Base-by-base conservation (phyloP, 2,888 invertebrate genomes). In the Ornithoptera priamus region DNA sequence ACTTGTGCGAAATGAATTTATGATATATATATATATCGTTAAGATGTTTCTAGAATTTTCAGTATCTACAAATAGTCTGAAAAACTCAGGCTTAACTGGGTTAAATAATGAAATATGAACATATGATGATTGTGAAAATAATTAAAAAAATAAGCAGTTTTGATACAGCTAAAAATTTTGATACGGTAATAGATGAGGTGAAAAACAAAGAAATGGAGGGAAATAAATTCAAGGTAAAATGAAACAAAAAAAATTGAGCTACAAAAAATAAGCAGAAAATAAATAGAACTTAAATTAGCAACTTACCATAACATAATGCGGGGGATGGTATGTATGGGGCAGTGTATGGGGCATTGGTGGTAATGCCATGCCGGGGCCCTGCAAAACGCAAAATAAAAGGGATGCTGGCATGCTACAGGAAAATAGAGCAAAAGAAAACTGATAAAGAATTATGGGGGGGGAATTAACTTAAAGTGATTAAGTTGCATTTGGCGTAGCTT, bases 241-340 rank as follows among this genome's bases (percentile, higher is more conserved):
- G 5, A 30, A 30, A 30, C 3, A 30, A 39, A 17, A 17, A 15
- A n/a, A 60, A 42, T 24, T 30, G 36, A 56, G 57, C 36, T 39
- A 18, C 56, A 42, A 58, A 69, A 72, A 74, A 74, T 73, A 76
- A 77, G 73, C 71, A 65, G 73, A 76, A 76, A 72, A 39, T 67
- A 72, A 71, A 68, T 73, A 78, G 73, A 76, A 74, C 68, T 75
- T 75, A 78, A 77, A 74, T 73, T 74, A 80, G 76, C 75, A 80
- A 93, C 93, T 93, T 91, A 93, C 93, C 93, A 93, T 85, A 81
- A 91, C 87, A 89, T 84, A 93, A 92, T 93, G 93, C 86, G 93
- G 92, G 87, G 92, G 88, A 80, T 93, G 93, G 85, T 89, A 92
- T 90, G 92, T 86, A 86, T 93, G 92, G 83, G 92, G 89, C 89